phyloP scores from a whole-genome alignment of 2,888 invertebrate species.

The Cabera pusaria region DNA sequence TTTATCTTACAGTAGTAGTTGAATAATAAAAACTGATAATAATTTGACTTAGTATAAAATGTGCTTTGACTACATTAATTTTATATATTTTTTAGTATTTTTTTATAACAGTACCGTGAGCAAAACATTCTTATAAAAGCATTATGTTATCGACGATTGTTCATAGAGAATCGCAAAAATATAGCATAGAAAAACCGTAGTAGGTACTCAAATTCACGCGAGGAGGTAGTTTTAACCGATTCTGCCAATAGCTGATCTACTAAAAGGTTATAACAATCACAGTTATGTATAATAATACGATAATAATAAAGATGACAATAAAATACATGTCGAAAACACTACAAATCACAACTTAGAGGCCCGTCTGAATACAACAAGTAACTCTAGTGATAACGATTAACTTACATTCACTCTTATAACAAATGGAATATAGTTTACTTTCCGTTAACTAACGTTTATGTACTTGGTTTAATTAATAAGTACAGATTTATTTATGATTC shows the following conservation, averaged over 20 bases:
- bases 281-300: slow-evolving; percentile 60
- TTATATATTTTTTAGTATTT: slow-evolving; percentile 4
- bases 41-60: slow-evolving; percentile 19
- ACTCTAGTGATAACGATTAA: slow-evolving; percentile 63
- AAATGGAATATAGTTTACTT: slow-evolving; percentile 72
- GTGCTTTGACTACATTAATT: slow-evolving; percentile 6
- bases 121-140: slow-evolving; percentile 17
- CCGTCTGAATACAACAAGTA: slow-evolving; percentile 58
- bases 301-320: slow-evolving; percentile 57
- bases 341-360: slow-evolving; percentile 74
- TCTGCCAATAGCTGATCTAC: slow-evolving; percentile 59
- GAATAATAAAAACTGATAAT: slow-evolving; percentile 25
- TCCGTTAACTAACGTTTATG: slow-evolving; percentile 69
- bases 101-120: slow-evolving; percentile 8
- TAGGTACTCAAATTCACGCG: slow-evolving; percentile 45
- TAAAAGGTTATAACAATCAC: slow-evolving; percentile 61
- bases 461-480: slow-evolving; percentile 70
- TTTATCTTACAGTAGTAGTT: slow-evolving; percentile 3
- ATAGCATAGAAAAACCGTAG: slow-evolving; percentile 38
- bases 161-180: slow-evolving; percentile 38
- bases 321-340: slow-evolving; percentile 72
- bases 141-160: slow-evolving; percentile 21
- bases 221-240: slow-evolving; percentile 57
- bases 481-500: slow-evolving; percentile 52
- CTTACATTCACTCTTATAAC: slow-evolving; percentile 69